Base-by-base conservation (phyloP, 2,888 invertebrate genomes). In the Troglohyphantes excavatus region DNA sequence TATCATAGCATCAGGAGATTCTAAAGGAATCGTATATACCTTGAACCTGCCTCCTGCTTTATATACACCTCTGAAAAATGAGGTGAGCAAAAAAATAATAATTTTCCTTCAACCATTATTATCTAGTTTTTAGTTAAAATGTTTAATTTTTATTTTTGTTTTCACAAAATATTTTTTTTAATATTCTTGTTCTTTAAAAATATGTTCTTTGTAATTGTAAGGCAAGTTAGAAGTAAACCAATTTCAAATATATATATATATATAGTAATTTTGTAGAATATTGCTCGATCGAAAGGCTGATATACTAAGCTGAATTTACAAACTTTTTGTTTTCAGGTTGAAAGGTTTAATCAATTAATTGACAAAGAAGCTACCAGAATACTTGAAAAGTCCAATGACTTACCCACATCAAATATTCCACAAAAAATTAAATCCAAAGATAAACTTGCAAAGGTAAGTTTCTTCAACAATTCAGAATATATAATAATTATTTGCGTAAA, bases 1-100 rank as follows among this genome's bases (percentile, higher is more conserved):
- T 76, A 17, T 75, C 23, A 23, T 82, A 2, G 75, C 75, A 21
- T 75, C 75, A 23, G 88, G 88, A 26, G 88, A 88, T 68, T 73
- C 82, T 9, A 29, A 76, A 75, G 88, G 88, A 39, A 46, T 76
- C 21, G 82, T 82, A 43, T 82, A 82, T n/a, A 39, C 65, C 0
- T 53, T 88, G 61, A 27, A 53, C 23, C 29, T 88, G 27, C 75
- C 59, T 39, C 59, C 67, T 23, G 19, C 21, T 27, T 65, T 88
- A 17, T 75, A 68, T 39, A 26, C 26, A 13, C 21, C 61, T n/a
- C 0, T n/a, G 33, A 59, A 82, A 29, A 88, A 82, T 82, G 88
- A 88, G 68, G 88, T 88, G 61, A 68, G 26, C 73, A 63, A 13
- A 53, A 27, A 5, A 33, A 7, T 13, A 1, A 2, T 13, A 23